Percentiles rank a stretch among this genome's conserved stretches.
Conservation (phyloP, 2,797 vertebrate genomes). For the Centroberyx gerrardi region DNA sequence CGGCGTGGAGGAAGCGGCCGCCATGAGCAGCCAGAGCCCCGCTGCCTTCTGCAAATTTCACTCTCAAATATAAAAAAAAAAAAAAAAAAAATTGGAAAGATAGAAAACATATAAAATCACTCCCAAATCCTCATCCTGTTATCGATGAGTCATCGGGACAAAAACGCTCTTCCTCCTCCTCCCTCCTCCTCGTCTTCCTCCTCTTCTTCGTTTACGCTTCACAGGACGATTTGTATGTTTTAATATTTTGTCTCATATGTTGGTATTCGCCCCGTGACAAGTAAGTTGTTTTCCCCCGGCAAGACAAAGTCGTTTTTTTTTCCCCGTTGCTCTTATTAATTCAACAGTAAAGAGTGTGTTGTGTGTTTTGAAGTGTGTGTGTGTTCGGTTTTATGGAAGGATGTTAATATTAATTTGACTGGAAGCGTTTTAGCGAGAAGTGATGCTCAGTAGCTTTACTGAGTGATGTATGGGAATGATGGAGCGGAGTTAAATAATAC, state of each 20-base stretch:
- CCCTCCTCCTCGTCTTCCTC: background rate
- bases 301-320: constrained; percentile 3
- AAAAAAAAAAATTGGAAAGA: background rate
- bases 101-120: constrained; percentile 4
- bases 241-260: constrained; percentile 42
- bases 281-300: constrained; percentile 11
- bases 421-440: constrained; percentile 3
- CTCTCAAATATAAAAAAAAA: constrained; percentile 53
- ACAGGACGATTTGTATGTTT: constrained; percentile 18
- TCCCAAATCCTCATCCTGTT: constrained; percentile 38
- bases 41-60: constrained; percentile 64
- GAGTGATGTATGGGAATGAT: constrained; percentile 16
- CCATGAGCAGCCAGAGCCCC: constrained; percentile 52
- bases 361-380: constrained; percentile 26
- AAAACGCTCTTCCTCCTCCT: background rate
- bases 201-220: constrained; percentile 35
- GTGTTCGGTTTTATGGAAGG: background rate
- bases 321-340: background rate
- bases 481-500: constrained; percentile 29
- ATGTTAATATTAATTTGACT: constrained; percentile 52
- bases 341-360: constrained; percentile 14
- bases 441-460: background rate
- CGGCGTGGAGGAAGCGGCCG: constrained; percentile 58
- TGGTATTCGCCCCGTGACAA: constrained; percentile 22
- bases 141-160: constrained; percentile 69